Evolutionary conservation across 2,888 invertebrate genomes (phyloP).

Genomic region (Drosophila pegasa): DNA sequence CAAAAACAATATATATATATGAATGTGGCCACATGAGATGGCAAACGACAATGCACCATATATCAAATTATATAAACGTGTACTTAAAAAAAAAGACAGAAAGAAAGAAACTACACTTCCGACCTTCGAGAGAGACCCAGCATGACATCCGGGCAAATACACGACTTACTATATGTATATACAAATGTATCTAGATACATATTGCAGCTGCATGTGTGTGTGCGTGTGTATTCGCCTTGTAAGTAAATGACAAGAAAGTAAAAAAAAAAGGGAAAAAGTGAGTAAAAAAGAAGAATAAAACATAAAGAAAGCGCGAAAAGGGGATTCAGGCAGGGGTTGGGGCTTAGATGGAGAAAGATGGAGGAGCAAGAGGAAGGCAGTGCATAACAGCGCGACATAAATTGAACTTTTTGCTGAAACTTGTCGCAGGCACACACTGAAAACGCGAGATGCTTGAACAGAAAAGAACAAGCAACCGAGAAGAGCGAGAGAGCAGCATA

Average conservation of each 20-base stretch:
- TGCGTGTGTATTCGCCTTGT: slow-evolving; percentile 50
- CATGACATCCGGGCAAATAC: slow-evolving; percentile 80
- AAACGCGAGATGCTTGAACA: slow-evolving; percentile 21
- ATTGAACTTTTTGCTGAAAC: slow-evolving; percentile 74
- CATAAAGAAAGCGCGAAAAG: slow-evolving; percentile 60
- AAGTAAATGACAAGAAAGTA: slow-evolving; percentile 67
- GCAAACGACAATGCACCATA: slow-evolving; percentile 77
- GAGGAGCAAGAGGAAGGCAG: slow-evolving; percentile 2
- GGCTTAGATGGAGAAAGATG: not conserved
- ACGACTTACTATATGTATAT: slow-evolving; percentile 37
- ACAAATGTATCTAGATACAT: slow-evolving; percentile 26
- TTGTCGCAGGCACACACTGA: slow-evolving; percentile 49
- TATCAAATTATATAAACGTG: slow-evolving; percentile 80
- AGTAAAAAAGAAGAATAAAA: slow-evolving; percentile 50
- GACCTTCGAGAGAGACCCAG: slow-evolving; percentile 73
- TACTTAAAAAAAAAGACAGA: slow-evolving; percentile 64
- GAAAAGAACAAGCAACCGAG: slow-evolving; percentile 11
- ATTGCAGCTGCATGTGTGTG: slow-evolving; percentile 21
- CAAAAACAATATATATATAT: slow-evolving; percentile 34
- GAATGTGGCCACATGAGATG: slow-evolving; percentile 59
- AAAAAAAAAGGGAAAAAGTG: slow-evolving; percentile 15
- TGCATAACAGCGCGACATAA: slow-evolving; percentile 74
- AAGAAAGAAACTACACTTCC: slow-evolving; percentile 69
- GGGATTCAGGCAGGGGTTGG: not conserved
- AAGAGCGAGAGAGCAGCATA: slow-evolving; percentile 5